phyloP scores from a whole-genome alignment of 2,888 invertebrate species.

The Cactoblastis cactorum region DNA sequence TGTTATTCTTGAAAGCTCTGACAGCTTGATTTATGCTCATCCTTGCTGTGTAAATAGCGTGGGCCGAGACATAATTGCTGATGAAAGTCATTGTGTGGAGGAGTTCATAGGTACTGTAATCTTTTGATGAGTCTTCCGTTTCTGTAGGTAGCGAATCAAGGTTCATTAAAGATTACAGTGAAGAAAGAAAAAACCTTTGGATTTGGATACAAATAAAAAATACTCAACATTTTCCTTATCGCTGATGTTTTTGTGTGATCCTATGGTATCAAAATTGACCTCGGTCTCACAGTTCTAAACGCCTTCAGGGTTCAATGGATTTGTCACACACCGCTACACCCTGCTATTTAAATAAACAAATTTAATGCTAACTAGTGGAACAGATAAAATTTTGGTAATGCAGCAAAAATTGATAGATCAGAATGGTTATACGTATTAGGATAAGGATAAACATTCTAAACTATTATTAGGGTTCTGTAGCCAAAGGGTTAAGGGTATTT shows the following conservation, averaged over 20 bases:
- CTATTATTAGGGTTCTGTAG: no score
- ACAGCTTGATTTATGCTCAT: conserved; percentile 42
- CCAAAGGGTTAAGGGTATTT: no score
- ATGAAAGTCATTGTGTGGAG: conserved; percentile 21
- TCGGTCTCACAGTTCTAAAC: not conserved
- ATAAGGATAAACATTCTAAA: no score
- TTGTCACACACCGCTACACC: not conserved
- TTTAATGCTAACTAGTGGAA: no score
- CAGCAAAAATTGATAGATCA: no score
- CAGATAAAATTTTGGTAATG: not conserved
- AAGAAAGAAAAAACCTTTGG: not conserved
- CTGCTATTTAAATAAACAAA: not conserved
- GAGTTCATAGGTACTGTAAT: not conserved
- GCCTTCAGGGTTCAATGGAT: not conserved
- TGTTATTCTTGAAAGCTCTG: conserved; percentile 44
- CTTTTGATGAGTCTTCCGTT: conserved; percentile 5
- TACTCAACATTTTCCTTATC: not conserved
- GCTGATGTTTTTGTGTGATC: not conserved
- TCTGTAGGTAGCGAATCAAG: not conserved
- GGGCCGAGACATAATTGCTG: conserved; percentile 14
- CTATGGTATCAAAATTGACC: not conserved
- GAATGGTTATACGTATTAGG: no score
- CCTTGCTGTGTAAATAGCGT: conserved; percentile 20
- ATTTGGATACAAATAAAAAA: not conserved
- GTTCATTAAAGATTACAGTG: not conserved